Evolutionary conservation across 1,140 invertebrate genomes (phyloP), one percentile per base, ranked within the genome.

Genomic region (Fopius arisanus): DNA sequence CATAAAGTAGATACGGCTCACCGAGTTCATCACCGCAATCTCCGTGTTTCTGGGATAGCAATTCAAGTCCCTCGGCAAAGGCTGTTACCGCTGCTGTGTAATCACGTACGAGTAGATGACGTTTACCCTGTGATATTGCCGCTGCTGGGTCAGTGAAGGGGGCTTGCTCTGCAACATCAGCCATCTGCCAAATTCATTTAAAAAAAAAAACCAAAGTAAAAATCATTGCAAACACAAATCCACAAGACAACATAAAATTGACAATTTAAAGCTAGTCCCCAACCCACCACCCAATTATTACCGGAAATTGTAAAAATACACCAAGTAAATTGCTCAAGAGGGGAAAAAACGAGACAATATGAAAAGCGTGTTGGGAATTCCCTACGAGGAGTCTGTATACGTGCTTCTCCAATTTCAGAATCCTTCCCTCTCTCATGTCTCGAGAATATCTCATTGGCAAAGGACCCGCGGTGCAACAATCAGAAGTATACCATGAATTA

Each of bases 1-100:
- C 95, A 84, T 94, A 94, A 62, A 90, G 89, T 74, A 95, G 92
- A 85, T 97, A 97, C 10, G 94, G 93, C 65, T 96, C 95, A 12
- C 91, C 96, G 83, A 94, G 93, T 81, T 96, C 93, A 77, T 93
- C 90, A 0, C 91, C 92, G 10, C 91, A 89, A 67, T 96, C 94
- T 1, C 95, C 95, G 87, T 94, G 92, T 73, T 93, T 88, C 9
- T 90, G 85, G 0, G 90, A 91, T 16, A 96, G 87, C 26, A 94
- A 79, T 78, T 92, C 90, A 81, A 94, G 96, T 0, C 94, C 94
- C 80, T 93, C 90, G 21, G 93, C 92, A 3, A 97, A 88, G 7
- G 92, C 89, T n/a, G 90, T 89, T 0, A 94, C 93, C n/a, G 96
- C 96, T 23, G 89, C 89, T 40, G 86, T 89, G 78, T 94, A 94